Evolutionary conservation across 2,888 invertebrate genomes (phyloP), one percentile per base, ranked within the genome.

Genomic region (Parochlus steinenii): DNA sequence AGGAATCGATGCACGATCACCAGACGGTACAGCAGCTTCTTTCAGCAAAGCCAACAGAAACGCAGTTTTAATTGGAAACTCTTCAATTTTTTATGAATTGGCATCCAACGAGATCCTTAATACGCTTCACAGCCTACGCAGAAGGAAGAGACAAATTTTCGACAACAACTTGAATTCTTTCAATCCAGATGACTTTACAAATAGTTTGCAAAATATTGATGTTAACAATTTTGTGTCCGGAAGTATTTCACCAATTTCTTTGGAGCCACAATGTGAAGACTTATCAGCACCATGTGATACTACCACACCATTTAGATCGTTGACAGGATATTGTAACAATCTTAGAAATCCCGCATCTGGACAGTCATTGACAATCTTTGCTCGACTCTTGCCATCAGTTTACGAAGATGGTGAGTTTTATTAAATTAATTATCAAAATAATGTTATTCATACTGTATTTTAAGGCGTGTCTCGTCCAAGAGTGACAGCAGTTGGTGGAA

Each of bases 351-450:
- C 87, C 0, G 71, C 67, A 38, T 69, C 80, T 48, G 90, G 86
- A 12, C 81, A 83, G 51, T 77, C 85, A 46, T 62, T 89, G 48
- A 81, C 85, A 0, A 80, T 82, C 0, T 87, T 90, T 50, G 77
- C 82, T 1, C 70, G 90, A 44, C 60, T 90, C 39, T 52, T 90
- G 40, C 85, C 87, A 0, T 79, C 87, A 3, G 75, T 74, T 37
- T 90, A 90, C 54, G 85, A 87, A 57, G 87, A 90, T 53, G 86
- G 77, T 74, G n/a, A n/a, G n/a, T n/a, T n/a, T n/a, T n/a, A n/a
- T n/a, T n/a, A n/a, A n/a, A n/a, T n/a, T n/a, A 49, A 62, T 60
- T 48, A 20, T 11, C 15, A 30, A 33, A 10, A 19, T 63, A 49
- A 51, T 48, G 6, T 35, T 37, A 16, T 35, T 27, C 35, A 25